A percentile compares a stretch with the other conserved stretches of the same genome.
These are phyloP conservation scores for Ranitomeya imitator DNA, from an alignment of 2,113 vertebrate genomes.

Conservation along the genomic window DNA sequence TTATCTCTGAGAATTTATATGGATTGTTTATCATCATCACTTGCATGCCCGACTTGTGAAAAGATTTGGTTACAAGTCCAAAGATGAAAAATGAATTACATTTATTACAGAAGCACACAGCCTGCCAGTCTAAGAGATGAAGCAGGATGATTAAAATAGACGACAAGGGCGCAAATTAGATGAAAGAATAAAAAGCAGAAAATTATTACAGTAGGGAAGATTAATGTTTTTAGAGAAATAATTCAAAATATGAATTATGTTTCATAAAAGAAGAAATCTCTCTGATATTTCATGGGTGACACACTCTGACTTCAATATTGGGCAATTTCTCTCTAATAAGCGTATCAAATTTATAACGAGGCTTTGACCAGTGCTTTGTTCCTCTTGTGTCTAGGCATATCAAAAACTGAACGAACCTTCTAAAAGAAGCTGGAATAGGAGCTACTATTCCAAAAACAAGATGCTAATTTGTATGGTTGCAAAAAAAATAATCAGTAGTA, in stretches of 20 bases:
- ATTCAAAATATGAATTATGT: conserved; percentile 31
- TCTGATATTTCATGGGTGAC: conserved; percentile 33
- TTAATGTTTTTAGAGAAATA: conserved; percentile 43
- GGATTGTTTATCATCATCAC: conserved; percentile 33
- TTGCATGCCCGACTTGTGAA: conserved; percentile 9
- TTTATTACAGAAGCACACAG: conserved; percentile 31
- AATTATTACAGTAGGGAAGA: conserved; percentile 39
- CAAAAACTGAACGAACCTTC: too few relatives aligned
- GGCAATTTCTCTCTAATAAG: background rate
- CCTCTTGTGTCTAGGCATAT: background rate
- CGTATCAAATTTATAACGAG: background rate
- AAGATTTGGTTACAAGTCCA: conserved; percentile 42
- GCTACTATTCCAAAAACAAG: background rate
- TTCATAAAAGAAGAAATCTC: conserved; percentile 24
- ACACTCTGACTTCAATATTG: background rate
- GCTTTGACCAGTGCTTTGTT: background rate
- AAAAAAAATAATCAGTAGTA: too few relatives aligned
- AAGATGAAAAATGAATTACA: conserved; percentile 47
- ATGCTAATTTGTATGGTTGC: too few relatives aligned
- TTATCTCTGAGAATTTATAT: conserved; percentile 20
- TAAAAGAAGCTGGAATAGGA: background rate
- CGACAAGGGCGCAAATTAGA: conserved; percentile 46
- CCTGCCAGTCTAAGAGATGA: conserved; percentile 41
- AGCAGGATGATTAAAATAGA: conserved; percentile 48
- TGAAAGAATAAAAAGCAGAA: conserved; percentile 43